Percentiles rank a stretch among this genome's conserved stretches.
Evolutionary conservation across 2,113 vertebrate genomes (phyloP).

Genomic region (Struthio camelus): DNA sequence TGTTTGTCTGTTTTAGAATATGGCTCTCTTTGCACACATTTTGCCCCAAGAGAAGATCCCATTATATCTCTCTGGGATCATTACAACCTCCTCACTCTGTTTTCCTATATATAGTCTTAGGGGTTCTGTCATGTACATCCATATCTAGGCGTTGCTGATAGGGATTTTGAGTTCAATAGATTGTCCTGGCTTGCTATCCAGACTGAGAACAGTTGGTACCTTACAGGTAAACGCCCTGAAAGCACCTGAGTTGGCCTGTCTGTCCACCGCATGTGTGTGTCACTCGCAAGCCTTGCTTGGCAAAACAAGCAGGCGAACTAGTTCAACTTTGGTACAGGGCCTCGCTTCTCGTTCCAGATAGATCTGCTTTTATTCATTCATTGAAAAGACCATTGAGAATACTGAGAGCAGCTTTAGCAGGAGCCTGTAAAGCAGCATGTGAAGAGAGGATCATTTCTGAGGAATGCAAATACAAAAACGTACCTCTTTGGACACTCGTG

Average conservation of each 20-base stretch:
- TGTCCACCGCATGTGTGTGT: fast-evolving
- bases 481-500: not conserved
- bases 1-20: not conserved
- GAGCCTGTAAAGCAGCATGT: not conserved
- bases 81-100: fast-evolving
- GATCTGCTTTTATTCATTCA: not conserved
- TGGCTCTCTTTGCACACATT: fast-evolving
- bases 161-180: fast-evolving
- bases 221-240: fast-evolving
- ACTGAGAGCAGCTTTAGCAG: too few species aligned
- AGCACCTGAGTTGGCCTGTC: fast-evolving
- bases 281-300: fast-evolving
- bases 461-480: fast-evolving
- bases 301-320: too few species aligned
- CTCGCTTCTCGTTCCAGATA: fast-evolving
- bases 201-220: too few species aligned
- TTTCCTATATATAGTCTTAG: not conserved
- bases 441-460: not conserved
- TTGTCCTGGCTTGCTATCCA: fast-evolving
- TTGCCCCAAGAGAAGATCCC: not conserved
- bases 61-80: not conserved
- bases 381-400: too few species aligned
- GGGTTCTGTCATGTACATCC: fast-evolving
- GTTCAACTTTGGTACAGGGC: fast-evolving
- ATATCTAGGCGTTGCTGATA: fast-evolving